Evolutionary conservation across 1,140 invertebrate species (phyloP).

Genomic region (Conus betulinus): DNA sequence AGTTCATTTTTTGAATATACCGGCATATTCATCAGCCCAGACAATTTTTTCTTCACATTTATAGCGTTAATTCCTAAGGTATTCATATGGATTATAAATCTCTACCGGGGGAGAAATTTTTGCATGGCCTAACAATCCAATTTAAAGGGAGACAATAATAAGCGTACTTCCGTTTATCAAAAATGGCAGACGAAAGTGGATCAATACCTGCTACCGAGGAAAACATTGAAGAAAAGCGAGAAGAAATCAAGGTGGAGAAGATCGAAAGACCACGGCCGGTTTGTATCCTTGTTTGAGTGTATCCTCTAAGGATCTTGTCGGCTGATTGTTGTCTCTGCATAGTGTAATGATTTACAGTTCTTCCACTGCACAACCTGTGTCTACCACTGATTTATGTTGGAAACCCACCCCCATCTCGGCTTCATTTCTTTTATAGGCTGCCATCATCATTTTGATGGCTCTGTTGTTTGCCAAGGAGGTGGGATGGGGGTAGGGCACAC

Average conservation of each 20-base stretch:
- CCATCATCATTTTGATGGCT: too few species aligned
- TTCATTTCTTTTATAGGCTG: too few species aligned
- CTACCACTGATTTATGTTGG: too few species aligned
- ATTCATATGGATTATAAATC: background rate
- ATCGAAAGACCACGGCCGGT: slow-evolving; percentile 42
- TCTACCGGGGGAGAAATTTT: background rate
- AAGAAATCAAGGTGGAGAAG: slow-evolving; percentile 28
- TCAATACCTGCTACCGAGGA: slow-evolving; percentile 33
- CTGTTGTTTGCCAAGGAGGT: too few species aligned
- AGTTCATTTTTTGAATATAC: too few species aligned
- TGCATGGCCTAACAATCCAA: background rate
- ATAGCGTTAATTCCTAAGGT: background rate
- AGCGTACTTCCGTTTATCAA: background rate
- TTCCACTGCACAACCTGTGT: too few species aligned
- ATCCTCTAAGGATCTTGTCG: too few species aligned
- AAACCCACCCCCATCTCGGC: too few species aligned
- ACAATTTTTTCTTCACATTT: too few species aligned
- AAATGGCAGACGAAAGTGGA: slow-evolving; percentile 46
- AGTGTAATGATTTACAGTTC: too few species aligned
- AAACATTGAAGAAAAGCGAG: slow-evolving; percentile 37
- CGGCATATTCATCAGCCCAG: too few species aligned
- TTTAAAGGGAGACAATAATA: background rate
- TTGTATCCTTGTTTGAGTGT: background rate
- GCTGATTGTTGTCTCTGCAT: background rate
- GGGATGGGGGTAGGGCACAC: too few species aligned